Evolutionary conservation across 2,113 vertebrate species (phyloP), one percentile per base, ranked within the genome.

Genomic region (Peromyscus maniculatus): DNA sequence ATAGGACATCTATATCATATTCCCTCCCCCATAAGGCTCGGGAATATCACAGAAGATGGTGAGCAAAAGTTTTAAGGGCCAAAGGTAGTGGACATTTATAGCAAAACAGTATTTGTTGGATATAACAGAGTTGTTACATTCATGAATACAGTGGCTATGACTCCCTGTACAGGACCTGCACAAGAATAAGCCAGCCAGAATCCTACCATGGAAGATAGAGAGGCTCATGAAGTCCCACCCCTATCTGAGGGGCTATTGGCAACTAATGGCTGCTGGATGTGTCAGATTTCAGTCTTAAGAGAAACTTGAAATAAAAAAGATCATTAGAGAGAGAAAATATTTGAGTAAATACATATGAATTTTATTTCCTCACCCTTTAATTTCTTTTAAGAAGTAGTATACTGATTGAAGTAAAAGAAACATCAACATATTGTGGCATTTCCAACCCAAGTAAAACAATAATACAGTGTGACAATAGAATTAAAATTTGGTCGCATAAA

Each of bases 221-320:
- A 46, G 22, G 22, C 39, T 77, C 39, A 77, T 46, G 74, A 22
- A 26, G 39, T 77, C 10, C 39, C 39, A 46, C 74, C 74, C 22
- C 21, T 46, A 43, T 21, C 39, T 77, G 74, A 26, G 39, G 39
- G 43, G 74, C 39, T 77, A 46, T 26, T 77, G 39, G 39, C 39
- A 46, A 46, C 5, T 13, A 7, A 26, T 46, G 74, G 21, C 74
- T 77, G 39, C 5, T 11, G 22, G 9, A 46, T 13, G 10, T 43
- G 39, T 46, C 74, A 77, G 74, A 46, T 77, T 77, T 26, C 39
- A 77, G 10, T 39, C n/a, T 74, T 39, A 59, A 75, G 49, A 69
- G 78, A 96, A 92, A 74, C 24, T 59, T 74, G 71, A 97, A 91
- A 91, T 36, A 62, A 86, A 91, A n/a, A 80, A 79, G 43, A 77